Percentiles rank a stretch among this genome's conserved stretches.
phyloP scores from a whole-genome alignment of 2,113 vertebrate species.

The Cyanistes caeruleus region DNA sequence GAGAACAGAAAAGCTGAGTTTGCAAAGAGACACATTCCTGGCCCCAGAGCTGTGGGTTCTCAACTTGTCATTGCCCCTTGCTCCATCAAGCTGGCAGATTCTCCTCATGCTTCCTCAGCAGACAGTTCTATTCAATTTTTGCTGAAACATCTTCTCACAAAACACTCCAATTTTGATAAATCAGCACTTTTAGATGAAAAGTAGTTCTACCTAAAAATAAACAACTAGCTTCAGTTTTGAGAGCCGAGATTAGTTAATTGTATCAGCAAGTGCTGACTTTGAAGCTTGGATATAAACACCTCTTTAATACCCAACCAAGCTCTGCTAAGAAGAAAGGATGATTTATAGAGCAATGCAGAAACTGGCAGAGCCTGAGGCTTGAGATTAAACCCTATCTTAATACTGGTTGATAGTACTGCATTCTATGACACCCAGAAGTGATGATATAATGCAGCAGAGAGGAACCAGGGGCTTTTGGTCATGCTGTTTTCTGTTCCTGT shows the following conservation, averaged over 20 bases:
- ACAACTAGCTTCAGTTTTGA: not conserved
- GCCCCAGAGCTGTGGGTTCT: not conserved
- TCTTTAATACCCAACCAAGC: conserved; percentile 1
- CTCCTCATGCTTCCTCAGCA: not conserved
- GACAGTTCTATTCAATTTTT: not conserved
- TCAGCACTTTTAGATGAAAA: not conserved
- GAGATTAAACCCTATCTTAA: conserved; percentile 22
- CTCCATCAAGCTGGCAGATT: not conserved
- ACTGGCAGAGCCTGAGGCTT: not conserved
- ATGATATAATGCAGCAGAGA: not conserved
- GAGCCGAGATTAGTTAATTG: conserved; percentile 11
- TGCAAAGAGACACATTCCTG: not conserved
- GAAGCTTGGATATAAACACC: conserved; percentile 16
- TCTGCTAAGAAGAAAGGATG: conserved; percentile 16
- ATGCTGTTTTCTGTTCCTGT: not conserved
- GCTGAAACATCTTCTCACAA: not conserved
- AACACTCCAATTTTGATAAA: not conserved
- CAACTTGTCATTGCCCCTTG: not conserved
- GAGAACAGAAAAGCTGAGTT: not conserved
- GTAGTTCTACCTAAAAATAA: conserved; percentile 21
- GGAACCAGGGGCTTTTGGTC: not conserved
- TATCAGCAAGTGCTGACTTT: conserved; percentile 11
- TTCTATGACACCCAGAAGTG: not conserved
- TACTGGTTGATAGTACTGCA: not conserved
- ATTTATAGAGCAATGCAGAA: conserved; percentile 22